A percentile compares a stretch with the other conserved stretches of the same genome.
Conservation (phyloP, 2,113 vertebrate species). For the Oreochromis spilurus region DNA sequence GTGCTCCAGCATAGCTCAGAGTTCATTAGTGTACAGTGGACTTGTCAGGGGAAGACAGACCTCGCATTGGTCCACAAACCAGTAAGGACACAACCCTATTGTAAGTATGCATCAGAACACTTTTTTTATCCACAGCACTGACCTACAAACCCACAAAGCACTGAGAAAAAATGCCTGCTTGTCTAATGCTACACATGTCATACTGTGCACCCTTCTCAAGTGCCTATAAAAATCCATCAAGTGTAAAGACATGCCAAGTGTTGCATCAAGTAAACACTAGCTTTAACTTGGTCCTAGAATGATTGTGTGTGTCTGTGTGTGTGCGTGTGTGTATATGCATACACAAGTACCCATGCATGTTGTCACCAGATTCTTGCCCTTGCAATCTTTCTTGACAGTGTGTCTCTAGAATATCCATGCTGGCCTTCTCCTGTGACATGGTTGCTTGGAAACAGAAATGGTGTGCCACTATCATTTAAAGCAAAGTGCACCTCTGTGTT, state of each 20-base stretch:
- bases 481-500: conserved; percentile 38
- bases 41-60: conserved; percentile 50
- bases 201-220: not conserved
- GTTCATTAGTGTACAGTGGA: conserved; percentile 53
- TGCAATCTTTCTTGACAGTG: conserved; percentile 58
- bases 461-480: conserved; percentile 55
- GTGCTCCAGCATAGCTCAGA: conserved; percentile 56
- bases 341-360: not conserved
- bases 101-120: conserved; percentile 59
- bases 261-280: not conserved
- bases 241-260: not conserved
- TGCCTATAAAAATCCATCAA: not conserved
- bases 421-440: conserved; percentile 45
- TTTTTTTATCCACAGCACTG: not conserved
- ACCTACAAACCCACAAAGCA: not conserved
- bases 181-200: not conserved
- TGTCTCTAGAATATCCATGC: conserved; percentile 50
- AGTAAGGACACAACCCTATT: conserved; percentile 58
- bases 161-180: not conserved
- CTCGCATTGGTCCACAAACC: conserved; percentile 38
- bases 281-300: not conserved
- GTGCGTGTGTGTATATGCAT: not conserved
- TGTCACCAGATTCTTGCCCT: conserved; percentile 33
- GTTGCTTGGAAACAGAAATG: conserved; percentile 65
- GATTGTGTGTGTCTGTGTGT: not conserved